phyloP scores from a whole-genome alignment of 2,888 invertebrate species.

The Zootermopsis nevadensis region DNA sequence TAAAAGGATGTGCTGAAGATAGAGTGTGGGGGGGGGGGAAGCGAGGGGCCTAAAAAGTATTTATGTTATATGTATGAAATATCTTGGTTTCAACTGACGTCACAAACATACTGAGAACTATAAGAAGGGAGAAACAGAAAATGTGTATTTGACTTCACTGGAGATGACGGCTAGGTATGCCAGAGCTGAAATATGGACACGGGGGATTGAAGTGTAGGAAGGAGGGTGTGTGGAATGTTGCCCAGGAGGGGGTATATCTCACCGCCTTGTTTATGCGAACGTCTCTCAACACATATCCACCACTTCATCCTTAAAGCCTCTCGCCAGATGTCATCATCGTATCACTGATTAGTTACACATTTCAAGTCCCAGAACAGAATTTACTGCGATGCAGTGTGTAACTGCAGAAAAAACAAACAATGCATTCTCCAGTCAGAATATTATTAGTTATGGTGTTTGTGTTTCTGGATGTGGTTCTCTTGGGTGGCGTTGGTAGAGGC shows the following conservation, averaged over 20 bases:
- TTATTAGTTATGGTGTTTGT: too few relatives aligned
- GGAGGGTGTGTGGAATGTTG: constrained; percentile 22
- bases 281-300: constrained; percentile 14
- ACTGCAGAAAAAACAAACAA: too few relatives aligned
- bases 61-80: neutral
- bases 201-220: constrained; percentile 25
- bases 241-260: neutral
- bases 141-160: constrained; percentile 2
- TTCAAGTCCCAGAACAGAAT: neutral
- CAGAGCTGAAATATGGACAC: constrained; percentile 34
- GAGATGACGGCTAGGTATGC: constrained; percentile 33
- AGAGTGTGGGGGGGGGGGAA: too few relatives aligned
- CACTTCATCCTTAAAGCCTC: neutral
- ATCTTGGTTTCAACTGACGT: neutral
- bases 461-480: too few relatives aligned
- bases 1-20: constrained; percentile 10
- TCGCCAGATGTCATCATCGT: neutral
- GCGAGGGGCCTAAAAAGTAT: neutral
- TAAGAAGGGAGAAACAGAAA: neutral
- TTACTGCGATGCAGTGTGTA: too few relatives aligned
- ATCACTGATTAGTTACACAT: neutral
- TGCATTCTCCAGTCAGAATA: too few relatives aligned
- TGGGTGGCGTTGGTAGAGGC: too few relatives aligned
- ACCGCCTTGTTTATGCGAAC: constrained; percentile 23
- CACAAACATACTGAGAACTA: neutral